phyloP scores from a whole-genome alignment of 2,113 vertebrate genomes.

The Cygnus buccinator region DNA sequence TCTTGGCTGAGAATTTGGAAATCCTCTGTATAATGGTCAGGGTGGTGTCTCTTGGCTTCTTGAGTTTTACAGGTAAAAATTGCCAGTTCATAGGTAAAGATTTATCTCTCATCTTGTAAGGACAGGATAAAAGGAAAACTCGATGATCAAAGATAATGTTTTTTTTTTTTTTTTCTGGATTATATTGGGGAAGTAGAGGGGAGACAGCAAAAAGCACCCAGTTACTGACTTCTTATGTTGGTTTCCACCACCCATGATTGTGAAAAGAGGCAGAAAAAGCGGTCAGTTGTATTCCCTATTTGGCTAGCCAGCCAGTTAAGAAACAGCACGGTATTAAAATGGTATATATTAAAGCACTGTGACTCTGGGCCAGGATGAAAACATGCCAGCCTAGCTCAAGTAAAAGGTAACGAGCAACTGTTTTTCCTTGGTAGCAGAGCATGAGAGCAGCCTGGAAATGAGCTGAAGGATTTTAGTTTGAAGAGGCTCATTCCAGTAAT shows the following conservation, averaged over 20 bases:
- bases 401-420: accelerated
- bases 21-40: neutral
- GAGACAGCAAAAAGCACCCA: neutral
- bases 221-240: neutral
- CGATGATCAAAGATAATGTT: neutral
- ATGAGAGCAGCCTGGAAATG: neutral
- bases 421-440: neutral
- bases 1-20: neutral
- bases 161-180: neutral
- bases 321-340: neutral
- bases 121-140: neutral
- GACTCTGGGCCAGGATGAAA: neutral
- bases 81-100: neutral
- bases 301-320: neutral
- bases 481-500: neutral
- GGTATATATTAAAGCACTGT: neutral
- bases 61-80: neutral
- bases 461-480: neutral
- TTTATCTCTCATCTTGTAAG: neutral
- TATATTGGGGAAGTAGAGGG: no score
- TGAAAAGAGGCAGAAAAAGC: neutral
- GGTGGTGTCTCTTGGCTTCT: neutral
- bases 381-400: neutral
- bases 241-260: neutral
- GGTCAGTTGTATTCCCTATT: neutral